These are phyloP conservation scores for Nomia melanderi DNA, from an alignment of 1,140 invertebrate species.

Conservation along the genomic window DNA sequence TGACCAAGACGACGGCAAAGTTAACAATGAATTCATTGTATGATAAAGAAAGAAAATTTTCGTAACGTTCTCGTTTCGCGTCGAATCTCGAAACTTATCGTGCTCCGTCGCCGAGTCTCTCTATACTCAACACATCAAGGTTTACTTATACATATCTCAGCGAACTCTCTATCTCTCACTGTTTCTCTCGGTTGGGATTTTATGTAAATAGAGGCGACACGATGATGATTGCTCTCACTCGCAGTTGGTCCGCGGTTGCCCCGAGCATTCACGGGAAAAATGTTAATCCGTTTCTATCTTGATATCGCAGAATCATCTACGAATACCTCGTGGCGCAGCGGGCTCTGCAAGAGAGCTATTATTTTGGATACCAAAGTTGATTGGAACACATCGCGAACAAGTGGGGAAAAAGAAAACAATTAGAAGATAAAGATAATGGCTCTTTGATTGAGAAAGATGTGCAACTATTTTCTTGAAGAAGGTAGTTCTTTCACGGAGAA, in stretches of 20 bases:
- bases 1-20: too few species aligned
- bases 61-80: too few species aligned
- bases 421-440: too few species aligned
- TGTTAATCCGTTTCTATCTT: not conserved
- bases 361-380: too few species aligned
- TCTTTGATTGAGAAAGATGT: too few species aligned
- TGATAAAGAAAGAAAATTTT: not conserved
- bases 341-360: not conserved
- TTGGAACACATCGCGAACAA: not conserved
- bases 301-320: not conserved
- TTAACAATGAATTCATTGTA: conserved; percentile 20
- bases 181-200: not conserved
- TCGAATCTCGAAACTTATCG: too few species aligned
- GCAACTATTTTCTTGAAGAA: too few species aligned
- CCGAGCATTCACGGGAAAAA: not conserved
- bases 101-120: not conserved
- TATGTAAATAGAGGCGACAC: not conserved
- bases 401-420: not conserved
- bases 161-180: not conserved
- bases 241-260: not conserved
- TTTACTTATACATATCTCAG: conserved; percentile 40
- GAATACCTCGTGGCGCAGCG: too few species aligned
- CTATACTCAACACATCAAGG: conserved; percentile 5
- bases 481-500: too few species aligned
- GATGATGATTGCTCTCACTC: too few species aligned